A percentile compares a stretch with the other conserved stretches of the same genome.
These are phyloP conservation scores for Neoitamus cyanurus DNA, from an alignment of 2,888 invertebrate genomes.

Conservation along the genomic window DNA sequence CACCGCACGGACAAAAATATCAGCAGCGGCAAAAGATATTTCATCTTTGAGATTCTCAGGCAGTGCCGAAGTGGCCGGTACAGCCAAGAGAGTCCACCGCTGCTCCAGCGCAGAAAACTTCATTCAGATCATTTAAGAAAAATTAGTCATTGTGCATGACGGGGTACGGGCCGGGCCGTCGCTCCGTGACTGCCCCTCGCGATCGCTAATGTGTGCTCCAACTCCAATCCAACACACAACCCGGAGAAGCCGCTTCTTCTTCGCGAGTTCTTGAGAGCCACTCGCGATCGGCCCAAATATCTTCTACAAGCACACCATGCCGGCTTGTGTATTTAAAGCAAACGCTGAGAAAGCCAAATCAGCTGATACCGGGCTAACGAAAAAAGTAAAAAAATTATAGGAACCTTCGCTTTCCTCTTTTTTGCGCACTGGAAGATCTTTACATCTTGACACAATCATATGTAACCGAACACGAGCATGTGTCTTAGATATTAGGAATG, in stretches of 20 bases:
- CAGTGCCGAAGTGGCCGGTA: neutral
- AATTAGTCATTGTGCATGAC: slow-evolving; percentile 33
- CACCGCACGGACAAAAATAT: slow-evolving; percentile 23
- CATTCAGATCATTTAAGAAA: slow-evolving; percentile 34
- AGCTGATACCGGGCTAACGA: slow-evolving; percentile 12
- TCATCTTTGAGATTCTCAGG: neutral
- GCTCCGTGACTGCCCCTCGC: neutral
- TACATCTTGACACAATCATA: slow-evolving; percentile 26
- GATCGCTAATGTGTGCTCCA: neutral
- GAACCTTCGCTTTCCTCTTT: neutral
- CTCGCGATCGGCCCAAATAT: neutral
- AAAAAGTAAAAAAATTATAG: neutral
- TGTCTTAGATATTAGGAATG: neutral
- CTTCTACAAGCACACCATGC: neutral
- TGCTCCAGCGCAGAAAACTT: neutral
- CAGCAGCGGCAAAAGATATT: slow-evolving; percentile 19
- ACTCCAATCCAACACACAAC: neutral
- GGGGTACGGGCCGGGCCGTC: neutral
- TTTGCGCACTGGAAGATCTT: neutral
- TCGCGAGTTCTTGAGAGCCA: neutral
- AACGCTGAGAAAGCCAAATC: neutral
- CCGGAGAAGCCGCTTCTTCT: neutral
- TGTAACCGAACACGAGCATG: slow-evolving; percentile 13
- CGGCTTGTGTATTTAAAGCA: slow-evolving; percentile 2
- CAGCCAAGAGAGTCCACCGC: neutral